These are phyloP conservation scores for Thera britannica DNA, from an alignment of 2,888 invertebrate genomes.

Conservation along the genomic window DNA sequence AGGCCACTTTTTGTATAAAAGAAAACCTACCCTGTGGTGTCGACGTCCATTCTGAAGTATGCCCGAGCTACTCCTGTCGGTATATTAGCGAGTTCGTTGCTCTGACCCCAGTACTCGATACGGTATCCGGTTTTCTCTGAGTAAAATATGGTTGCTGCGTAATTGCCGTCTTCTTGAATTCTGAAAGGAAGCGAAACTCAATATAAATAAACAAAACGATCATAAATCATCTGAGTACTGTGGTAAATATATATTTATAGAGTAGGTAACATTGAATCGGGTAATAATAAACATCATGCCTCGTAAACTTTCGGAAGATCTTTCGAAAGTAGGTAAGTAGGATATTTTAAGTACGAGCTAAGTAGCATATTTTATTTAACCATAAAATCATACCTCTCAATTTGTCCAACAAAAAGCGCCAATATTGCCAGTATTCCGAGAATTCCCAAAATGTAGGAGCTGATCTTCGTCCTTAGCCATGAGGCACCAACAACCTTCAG, in stretches of 20 bases:
- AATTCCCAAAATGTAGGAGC: conserved; percentile 88
- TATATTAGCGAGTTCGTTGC: conserved; percentile 87
- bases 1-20: not conserved
- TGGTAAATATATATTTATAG: no score
- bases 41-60: conserved; percentile 90
- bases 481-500: conserved; percentile 92
- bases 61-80: conserved; percentile 89
- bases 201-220: conserved; percentile 6
- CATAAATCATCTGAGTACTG: not conserved
- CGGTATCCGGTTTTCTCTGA: conserved; percentile 88
- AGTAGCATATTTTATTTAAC: no score
- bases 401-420: conserved; percentile 88
- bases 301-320: not conserved
- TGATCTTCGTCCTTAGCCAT: conserved; percentile 90
- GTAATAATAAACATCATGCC: no score
- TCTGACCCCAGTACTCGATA: conserved; percentile 91
- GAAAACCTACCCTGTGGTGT: conserved; percentile 87
- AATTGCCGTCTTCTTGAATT: conserved; percentile 89
- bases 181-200: conserved; percentile 55
- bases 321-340: no score
- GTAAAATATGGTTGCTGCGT: conserved; percentile 89
- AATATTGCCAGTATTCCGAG: conserved; percentile 88
- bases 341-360: not conserved
- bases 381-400: conserved; percentile 81
- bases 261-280: no score